A percentile compares a stretch with the other conserved stretches of the same genome.
phyloP scores from a whole-genome alignment of 1,140 invertebrate species.

The Calycopis cecrops region DNA sequence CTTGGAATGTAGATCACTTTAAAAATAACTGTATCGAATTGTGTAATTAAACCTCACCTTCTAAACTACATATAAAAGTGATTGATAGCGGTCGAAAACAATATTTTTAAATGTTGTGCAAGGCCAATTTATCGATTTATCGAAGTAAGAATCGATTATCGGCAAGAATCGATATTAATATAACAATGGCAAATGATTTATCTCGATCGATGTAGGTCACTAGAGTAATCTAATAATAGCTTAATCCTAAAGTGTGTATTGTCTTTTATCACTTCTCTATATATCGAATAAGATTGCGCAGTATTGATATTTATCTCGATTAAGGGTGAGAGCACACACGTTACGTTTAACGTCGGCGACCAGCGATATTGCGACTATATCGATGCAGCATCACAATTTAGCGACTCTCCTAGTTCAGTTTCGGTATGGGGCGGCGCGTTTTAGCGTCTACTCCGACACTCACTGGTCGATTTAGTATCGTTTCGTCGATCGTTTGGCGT shows the following conservation, averaged over 20 bases:
- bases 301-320: slow-evolving; percentile 1
- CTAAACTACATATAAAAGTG: slow-evolving; percentile 14
- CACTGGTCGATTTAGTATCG: too few relatives aligned
- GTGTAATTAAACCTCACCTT: slow-evolving; percentile 13
- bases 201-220: slow-evolving; percentile 46
- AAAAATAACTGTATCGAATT: not conserved
- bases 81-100: slow-evolving; percentile 19
- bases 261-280: slow-evolving; percentile 15
- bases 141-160: slow-evolving; percentile 30
- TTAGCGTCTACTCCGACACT: too few relatives aligned
- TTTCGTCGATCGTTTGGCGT: too few relatives aligned
- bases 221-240: slow-evolving; percentile 24
- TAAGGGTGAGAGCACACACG: too few relatives aligned
- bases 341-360: too few relatives aligned
- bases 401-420: too few relatives aligned
- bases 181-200: slow-evolving; percentile 42
- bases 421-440: too few relatives aligned
- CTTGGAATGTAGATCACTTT: too few relatives aligned
- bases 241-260: not conserved
- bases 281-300: not conserved
- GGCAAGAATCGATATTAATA: slow-evolving; percentile 24
- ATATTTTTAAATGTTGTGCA: slow-evolving; percentile 20
- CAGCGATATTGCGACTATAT: too few relatives aligned
- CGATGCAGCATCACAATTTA: too few relatives aligned
- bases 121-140: slow-evolving; percentile 11